These are phyloP conservation scores for Acyrthosiphon pisum DNA, from an alignment of 1,140 invertebrate species.

Conservation along the genomic window DNA sequence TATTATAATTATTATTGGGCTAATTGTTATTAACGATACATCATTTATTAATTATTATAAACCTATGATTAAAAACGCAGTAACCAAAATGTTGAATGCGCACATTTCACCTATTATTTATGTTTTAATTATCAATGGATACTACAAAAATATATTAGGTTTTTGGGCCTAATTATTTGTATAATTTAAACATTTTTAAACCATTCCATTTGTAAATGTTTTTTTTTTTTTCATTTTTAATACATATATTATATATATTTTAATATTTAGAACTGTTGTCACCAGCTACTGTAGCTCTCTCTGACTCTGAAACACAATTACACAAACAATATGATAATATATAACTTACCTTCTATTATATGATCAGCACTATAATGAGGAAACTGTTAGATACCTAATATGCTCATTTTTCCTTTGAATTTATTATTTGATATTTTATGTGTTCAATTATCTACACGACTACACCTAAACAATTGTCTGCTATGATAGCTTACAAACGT, in stretches of 20 bases:
- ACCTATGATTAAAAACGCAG: not conserved
- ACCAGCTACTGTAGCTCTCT: not conserved
- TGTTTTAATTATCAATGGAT: not conserved
- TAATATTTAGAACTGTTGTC: not conserved
- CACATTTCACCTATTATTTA: not conserved
- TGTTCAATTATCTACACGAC: not conserved
- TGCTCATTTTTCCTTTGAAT: not conserved
- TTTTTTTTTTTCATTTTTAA: not conserved
- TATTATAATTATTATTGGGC: slow-evolving; percentile 4
- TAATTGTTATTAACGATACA: slow-evolving; percentile 20
- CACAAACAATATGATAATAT: not conserved
- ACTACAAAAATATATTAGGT: not conserved
- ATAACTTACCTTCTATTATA: not conserved
- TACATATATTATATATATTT: not conserved
- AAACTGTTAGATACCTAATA: not conserved
- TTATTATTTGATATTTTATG: not conserved
- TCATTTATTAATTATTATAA: not conserved
- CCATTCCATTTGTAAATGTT: slow-evolving; percentile 2
- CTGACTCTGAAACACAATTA: not conserved
- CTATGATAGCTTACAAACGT: not conserved
- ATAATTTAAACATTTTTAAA: not conserved
- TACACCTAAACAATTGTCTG: not conserved
- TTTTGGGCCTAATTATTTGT: not conserved
- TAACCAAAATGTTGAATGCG: not conserved
- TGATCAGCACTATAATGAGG: not conserved